Evolutionary conservation across 2,797 vertebrate genomes (phyloP), one percentile per base, ranked within the genome.

Genomic region (Adrianichthys oophorus): DNA sequence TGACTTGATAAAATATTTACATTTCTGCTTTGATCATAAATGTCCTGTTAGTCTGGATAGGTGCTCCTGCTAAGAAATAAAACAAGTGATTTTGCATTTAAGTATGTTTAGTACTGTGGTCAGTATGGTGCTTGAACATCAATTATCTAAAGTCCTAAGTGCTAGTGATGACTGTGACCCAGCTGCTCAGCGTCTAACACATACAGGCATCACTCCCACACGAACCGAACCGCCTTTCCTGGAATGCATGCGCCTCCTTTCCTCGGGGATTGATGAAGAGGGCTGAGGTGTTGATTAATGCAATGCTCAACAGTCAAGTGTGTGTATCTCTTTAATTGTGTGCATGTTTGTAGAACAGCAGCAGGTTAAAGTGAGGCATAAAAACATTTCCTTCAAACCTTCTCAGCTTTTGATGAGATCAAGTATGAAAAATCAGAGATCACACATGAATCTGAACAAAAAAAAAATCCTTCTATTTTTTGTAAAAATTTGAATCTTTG

Each of bases 281-380:
- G 62, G 68, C 65, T 78, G 73, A 85, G 84, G 82, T 90, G 87
- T 90, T 90, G 89, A 85, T 82, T 86, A 89, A 76, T 70, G 70
- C 79, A 82, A 80, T 70, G 68, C 83, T 87, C 63, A 61, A 72
- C 62, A 79, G 71, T 73, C 70, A 71, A 78, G 80, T 68, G 66
- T 66, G 56, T 59, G 56, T 32, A 41, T 49, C 51, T 49, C 42
- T 45, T 43, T 52, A 43, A 15, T 12, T 52, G 48, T 53, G 32
- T 37, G 41, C 47, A 42, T 49, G 48, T 50, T 29, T 37, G 26
- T 32, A 15, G 51, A 50, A 17, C 70, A 55, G 60, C 69, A 59
- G 69, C 41, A 71, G 69, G 80, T 84, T 86, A 75, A 83, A 80
- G 70, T 80, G 70, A 40, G 69, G 60, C 80, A 70, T 65, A 74